These are phyloP conservation scores for Acanthacorydalis orientalis DNA, from an alignment of 2,888 invertebrate genomes.

Conservation along the genomic window DNA sequence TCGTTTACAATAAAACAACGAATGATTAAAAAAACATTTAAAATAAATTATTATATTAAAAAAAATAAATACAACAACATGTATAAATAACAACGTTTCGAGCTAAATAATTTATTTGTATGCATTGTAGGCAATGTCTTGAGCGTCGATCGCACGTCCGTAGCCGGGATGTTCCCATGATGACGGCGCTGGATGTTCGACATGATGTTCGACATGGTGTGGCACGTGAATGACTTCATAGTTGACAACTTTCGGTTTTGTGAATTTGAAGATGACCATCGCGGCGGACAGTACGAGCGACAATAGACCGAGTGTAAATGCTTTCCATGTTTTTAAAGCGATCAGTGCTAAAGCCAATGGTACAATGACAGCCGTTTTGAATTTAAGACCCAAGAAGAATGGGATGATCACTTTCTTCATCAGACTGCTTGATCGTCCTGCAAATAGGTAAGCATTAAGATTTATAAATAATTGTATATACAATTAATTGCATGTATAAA, in stretches of 20 bases:
- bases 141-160: constrained; percentile 37
- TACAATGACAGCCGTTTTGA: constrained; percentile 70
- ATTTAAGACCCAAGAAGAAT: constrained; percentile 70
- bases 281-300: constrained; percentile 73
- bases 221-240: constrained; percentile 78
- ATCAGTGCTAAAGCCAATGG: constrained; percentile 67
- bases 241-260: constrained; percentile 71
- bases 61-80: not conserved
- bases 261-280: constrained; percentile 71
- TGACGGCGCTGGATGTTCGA: constrained; percentile 25
- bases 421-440: constrained; percentile 51
- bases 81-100: not conserved
- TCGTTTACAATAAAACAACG: not conserved
- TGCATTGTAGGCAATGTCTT: constrained; percentile 40
- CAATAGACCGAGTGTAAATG: constrained; percentile 66
- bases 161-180: constrained; percentile 39
- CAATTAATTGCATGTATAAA: too few relatives aligned
- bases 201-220: constrained; percentile 47
- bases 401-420: constrained; percentile 73
- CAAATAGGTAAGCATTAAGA: constrained; percentile 15
- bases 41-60: not conserved
- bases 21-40: not conserved
- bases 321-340: constrained; percentile 81
- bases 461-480: too few relatives aligned
- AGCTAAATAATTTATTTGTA: constrained; percentile 8